Evolutionary conservation across 2,113 vertebrate genomes (phyloP), one percentile per base, ranked within the genome.

Genomic region (Mormyrus iriodes): DNA sequence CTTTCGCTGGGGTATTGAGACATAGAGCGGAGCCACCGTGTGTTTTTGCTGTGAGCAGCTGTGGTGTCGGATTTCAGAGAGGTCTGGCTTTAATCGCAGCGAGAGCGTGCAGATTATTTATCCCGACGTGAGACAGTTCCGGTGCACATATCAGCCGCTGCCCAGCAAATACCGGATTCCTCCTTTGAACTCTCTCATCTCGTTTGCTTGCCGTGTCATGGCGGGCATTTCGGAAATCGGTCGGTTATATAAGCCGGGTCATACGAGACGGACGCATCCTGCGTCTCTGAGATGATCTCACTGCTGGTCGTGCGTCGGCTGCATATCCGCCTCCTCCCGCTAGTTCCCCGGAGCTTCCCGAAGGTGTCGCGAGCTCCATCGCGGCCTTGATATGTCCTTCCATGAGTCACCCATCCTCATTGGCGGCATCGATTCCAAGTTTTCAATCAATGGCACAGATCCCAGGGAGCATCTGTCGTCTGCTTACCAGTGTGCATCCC

Each of bases 401-500:
- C 46, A 85, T 24, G 24, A 85, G 24, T 85, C 24, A 85, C 46
- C 82, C 82, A 85, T 85, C 46, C 82, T 85, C 46, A 85, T 49
- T 85, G 44, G 82, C 21, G 39, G 46, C 82, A 85, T 49, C 44
- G 82, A 85, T 49, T 85, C 42, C 17, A 85, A 85, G 48, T 85
- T 49, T n/a, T 85, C 83, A 85, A 48, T 85, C 83, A 48, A 79
- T 79, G 73, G 73, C 31, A 79, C 73, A 79, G 13, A 79, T 79
- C 73, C 35, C 4, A 79, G 35, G 73, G 31, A 79, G 73, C 73
- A 84, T 21, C 44, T 84, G 82, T 84, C 82, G 48, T 82, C 39
- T 44, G 76, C 19, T 19, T 44, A 21, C 46, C n/a, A 85, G 46
- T 15, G 10, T 85, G 42, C 46, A 49, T 52, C 44, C 85, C 85